These are phyloP conservation scores for Uloborus diversus DNA, from an alignment of 1,140 invertebrate genomes.

Conservation along the genomic window DNA sequence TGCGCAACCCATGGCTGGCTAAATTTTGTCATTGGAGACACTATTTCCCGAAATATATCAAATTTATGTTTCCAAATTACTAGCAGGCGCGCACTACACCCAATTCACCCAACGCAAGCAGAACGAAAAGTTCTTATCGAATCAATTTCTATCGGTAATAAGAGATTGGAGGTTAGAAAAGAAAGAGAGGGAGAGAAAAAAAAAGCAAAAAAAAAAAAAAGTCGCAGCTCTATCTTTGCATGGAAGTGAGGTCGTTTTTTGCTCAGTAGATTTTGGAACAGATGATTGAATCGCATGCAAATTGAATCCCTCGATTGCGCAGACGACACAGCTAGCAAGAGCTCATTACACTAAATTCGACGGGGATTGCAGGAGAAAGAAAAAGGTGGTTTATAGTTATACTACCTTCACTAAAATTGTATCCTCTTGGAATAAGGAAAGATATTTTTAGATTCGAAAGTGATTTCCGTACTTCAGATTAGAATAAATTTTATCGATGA, in stretches of 20 bases:
- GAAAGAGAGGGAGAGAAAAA: too few species aligned
- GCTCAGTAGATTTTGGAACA: not conserved
- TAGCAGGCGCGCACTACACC: too few species aligned
- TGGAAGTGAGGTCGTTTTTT: not conserved
- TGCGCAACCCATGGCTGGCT: too few species aligned
- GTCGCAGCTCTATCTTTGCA: too few species aligned
- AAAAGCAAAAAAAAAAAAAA: too few species aligned
- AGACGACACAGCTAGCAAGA: not conserved
- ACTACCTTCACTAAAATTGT: not conserved
- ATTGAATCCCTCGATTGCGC: conserved; percentile 11
- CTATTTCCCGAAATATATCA: too few species aligned
- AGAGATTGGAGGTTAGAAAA: too few species aligned
- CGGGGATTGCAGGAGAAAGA: not conserved
- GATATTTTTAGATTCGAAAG: conserved; percentile 5
- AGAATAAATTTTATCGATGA: conserved; percentile 5
- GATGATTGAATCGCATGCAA: conserved; percentile 33
- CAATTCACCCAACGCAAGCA: too few species aligned
- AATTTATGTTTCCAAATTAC: too few species aligned
- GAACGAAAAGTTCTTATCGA: too few species aligned
- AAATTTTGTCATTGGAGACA: too few species aligned
- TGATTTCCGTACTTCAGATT: conserved; percentile 11
- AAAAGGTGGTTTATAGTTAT: not conserved
- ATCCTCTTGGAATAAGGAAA: conserved; percentile 9
- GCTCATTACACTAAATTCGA: conserved; percentile 21
- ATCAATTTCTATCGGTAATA: too few species aligned